phyloP scores from a whole-genome alignment of 2,113 vertebrate species.

The Lepidiolamprologus cunningtoni region DNA sequence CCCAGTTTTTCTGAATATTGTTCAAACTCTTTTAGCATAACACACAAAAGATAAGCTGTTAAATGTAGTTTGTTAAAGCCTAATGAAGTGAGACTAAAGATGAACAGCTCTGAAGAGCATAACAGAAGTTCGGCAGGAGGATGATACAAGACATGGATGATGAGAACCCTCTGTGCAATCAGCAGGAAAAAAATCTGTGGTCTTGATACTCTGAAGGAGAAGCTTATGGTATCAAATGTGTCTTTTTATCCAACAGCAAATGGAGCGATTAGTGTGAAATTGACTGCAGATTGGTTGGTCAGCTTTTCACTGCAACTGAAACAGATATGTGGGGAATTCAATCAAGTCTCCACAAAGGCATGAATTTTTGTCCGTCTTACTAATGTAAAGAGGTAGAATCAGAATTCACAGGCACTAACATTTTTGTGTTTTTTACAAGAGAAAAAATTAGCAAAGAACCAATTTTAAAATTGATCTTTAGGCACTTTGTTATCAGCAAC shows the following conservation, averaged over 20 bases:
- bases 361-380: neutral
- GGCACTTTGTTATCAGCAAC: neutral
- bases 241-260: neutral
- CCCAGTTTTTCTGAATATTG: neutral
- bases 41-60: neutral
- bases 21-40: neutral
- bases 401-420: neutral
- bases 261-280: conserved; percentile 47
- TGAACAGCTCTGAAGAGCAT: neutral
- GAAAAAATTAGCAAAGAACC: neutral
- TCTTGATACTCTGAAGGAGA: neutral
- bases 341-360: neutral
- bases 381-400: neutral
- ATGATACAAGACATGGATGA: neutral
- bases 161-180: neutral
- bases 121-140: neutral
- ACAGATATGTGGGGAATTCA: neutral
- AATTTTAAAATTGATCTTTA: neutral
- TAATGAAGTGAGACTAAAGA: neutral
- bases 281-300: conserved; percentile 11
- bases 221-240: neutral
- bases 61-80: neutral
- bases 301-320: neutral
- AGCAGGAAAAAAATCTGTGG: neutral
- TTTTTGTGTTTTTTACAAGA: neutral